Percentiles rank a stretch among this genome's conserved stretches.
Evolutionary conservation across 2,113 vertebrate species (phyloP).

Genomic region (Nothoprocta pentlandii): DNA sequence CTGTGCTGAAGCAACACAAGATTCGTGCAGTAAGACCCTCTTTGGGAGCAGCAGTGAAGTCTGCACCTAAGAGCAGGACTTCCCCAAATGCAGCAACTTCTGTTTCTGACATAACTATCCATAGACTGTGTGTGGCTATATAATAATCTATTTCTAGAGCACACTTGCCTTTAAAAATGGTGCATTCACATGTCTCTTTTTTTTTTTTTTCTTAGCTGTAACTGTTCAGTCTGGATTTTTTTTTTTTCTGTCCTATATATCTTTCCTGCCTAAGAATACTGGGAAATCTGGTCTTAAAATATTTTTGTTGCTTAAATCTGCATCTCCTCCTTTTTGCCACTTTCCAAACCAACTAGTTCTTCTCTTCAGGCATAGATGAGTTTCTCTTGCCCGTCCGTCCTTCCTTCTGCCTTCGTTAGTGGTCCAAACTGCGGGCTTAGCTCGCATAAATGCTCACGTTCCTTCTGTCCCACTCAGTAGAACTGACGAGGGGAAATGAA

Average conservation of each 20-base stretch:
- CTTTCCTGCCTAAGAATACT: not conserved
- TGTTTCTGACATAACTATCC: not conserved
- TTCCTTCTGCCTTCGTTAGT: not conserved
- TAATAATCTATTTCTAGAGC: conserved; percentile 1
- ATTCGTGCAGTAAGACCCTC: not conserved
- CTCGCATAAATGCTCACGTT: not conserved
- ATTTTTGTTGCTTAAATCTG: not conserved
- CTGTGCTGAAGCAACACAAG: not conserved
- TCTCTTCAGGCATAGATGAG: not conserved
- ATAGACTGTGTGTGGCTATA: not conserved
- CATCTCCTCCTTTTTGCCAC: not conserved
- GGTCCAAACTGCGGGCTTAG: not conserved
- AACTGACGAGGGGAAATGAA: not conserved
- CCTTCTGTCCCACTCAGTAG: not conserved
- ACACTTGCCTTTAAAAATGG: not conserved
- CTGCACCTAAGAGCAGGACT: not conserved
- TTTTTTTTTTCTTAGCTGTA: not conserved
- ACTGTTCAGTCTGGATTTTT: not conserved
- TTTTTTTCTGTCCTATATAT: not conserved
- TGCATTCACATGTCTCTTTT: not conserved
- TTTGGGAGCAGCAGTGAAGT: not conserved
- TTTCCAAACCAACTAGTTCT: not conserved
- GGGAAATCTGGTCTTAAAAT: conserved; percentile 22
- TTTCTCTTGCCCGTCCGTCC: not conserved
- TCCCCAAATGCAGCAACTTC: not conserved